Evolutionary conservation across 2,888 invertebrate species (phyloP).

Genomic region (Leptinotarsa juncta): DNA sequence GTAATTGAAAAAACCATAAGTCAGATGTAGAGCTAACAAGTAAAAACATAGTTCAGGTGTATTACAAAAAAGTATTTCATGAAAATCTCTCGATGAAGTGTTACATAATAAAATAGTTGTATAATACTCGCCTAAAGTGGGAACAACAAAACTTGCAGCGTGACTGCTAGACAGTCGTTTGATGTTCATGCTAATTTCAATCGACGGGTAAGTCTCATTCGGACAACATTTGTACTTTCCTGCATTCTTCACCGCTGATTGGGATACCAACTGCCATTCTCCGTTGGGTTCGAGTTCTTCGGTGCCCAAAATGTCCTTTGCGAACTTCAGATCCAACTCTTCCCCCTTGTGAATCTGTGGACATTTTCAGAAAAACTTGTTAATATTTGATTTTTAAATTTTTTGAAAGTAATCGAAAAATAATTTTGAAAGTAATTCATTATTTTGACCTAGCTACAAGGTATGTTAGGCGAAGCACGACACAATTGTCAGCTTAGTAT

Average conservation of each 20-base stretch:
- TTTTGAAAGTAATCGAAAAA: no score
- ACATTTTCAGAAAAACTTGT: background rate
- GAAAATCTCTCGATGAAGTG: no score
- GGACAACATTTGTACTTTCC: constrained; percentile 70
- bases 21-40: no score
- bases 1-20: no score
- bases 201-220: constrained; percentile 72
- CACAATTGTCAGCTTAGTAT: no score
- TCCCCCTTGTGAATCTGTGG: constrained; percentile 68
- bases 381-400: no score
- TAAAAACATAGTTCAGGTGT: no score
- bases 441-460: no score
- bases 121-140: constrained; percentile 64
- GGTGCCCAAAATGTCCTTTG: constrained; percentile 46
- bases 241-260: constrained; percentile 64
- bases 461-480: no score
- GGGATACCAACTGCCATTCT: constrained; percentile 71
- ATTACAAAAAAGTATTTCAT: no score
- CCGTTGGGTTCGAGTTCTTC: constrained; percentile 69
- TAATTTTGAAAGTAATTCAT: no score
- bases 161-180: constrained; percentile 71
- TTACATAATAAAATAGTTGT: no score
- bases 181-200: constrained; percentile 70
- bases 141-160: constrained; percentile 71
- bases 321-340: constrained; percentile 69